Conservation (phyloP, 2,797 vertebrate species). For the Enteromius trimaculatus region DNA sequence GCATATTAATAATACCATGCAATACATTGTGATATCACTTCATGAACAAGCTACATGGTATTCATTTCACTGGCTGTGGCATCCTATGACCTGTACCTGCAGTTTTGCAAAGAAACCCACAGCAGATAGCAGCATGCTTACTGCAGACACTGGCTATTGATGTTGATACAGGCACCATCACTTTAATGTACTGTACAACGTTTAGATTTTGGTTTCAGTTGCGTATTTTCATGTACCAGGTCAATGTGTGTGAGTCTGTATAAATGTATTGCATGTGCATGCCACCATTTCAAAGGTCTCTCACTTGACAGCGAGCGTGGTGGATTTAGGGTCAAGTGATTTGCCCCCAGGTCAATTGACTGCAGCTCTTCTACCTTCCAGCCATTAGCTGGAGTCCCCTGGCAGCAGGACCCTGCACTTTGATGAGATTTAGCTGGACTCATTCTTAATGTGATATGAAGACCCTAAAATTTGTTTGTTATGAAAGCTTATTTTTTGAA, state of each 20-base stretch:
- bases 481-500: constrained; percentile 54
- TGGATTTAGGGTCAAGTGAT: constrained; percentile 77
- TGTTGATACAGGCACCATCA: background rate
- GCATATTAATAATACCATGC: constrained; percentile 59
- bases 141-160: background rate
- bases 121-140: background rate
- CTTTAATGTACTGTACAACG: background rate
- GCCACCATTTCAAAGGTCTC: constrained; percentile 55
- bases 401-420: constrained; percentile 46
- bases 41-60: constrained; percentile 55
- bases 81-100: constrained; percentile 53
- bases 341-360: constrained; percentile 80
- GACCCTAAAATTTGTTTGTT: constrained; percentile 74
- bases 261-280: constrained; percentile 57
- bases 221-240: background rate
- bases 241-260: constrained; percentile 30
- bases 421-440: constrained; percentile 58
- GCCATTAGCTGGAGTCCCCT: constrained; percentile 64
- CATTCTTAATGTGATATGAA: constrained; percentile 70
- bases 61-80: constrained; percentile 53
- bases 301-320: constrained; percentile 59
- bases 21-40: constrained; percentile 55
- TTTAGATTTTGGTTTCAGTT: background rate
- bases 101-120: background rate
- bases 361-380: constrained; percentile 68